These are phyloP conservation scores for Phoenicopterus ruber DNA, from an alignment of 2,113 vertebrate genomes.

Conservation along the genomic window DNA sequence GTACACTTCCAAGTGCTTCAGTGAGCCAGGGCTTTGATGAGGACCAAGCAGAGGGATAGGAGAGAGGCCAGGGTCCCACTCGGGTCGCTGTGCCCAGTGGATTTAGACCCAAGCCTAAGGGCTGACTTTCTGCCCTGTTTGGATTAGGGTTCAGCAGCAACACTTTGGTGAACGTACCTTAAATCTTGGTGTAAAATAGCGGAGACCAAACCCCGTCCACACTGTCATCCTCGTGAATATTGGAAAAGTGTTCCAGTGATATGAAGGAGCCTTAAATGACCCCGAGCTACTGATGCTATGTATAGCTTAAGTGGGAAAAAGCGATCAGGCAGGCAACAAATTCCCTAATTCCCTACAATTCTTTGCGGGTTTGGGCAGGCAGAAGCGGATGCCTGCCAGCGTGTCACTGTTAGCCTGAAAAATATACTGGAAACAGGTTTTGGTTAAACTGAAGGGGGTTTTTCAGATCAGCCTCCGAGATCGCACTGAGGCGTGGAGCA, in stretches of 20 bases:
- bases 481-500: fast-evolving
- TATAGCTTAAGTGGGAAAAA: neutral
- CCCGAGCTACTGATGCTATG: neutral
- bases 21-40: neutral
- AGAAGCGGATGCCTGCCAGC: neutral
- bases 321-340: neutral
- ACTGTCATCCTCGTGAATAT: neutral
- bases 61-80: neutral
- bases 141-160: neutral
- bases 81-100: fast-evolving
- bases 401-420: neutral
- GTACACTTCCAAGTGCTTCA: neutral
- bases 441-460: neutral
- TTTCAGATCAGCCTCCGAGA: neutral
- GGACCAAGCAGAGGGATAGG: neutral
- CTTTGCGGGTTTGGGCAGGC: neutral
- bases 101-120: neutral
- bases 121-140: neutral
- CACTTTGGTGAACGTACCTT: neutral
- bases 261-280: neutral
- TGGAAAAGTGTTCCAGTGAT: neutral
- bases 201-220: neutral
- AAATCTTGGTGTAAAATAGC: neutral
- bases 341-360: neutral
- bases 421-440: neutral